Conservation (phyloP, 2,888 invertebrate species). For the Himalopsyche kuldschensis region DNA sequence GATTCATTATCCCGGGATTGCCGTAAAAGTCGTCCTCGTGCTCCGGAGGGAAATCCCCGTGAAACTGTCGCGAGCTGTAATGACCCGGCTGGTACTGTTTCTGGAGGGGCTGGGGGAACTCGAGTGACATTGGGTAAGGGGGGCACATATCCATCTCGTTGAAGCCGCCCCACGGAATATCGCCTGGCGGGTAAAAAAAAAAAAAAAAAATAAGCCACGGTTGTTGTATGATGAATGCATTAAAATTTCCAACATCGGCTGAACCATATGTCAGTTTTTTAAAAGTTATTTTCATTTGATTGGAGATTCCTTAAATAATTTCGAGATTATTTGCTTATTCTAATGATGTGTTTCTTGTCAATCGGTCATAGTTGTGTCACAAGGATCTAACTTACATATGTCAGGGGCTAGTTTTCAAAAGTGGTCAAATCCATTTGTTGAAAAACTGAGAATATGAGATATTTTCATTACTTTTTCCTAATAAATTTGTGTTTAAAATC, state of each 20-base stretch:
- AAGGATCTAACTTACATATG: too few species aligned
- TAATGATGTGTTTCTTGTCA: too few species aligned
- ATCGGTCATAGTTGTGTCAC: too few species aligned
- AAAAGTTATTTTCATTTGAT: too few species aligned
- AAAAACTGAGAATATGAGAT: too few species aligned
- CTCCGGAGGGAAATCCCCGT: conserved; percentile 13
- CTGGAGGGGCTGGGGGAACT: not conserved
- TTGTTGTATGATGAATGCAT: not conserved
- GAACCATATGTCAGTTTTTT: too few species aligned
- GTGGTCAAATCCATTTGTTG: too few species aligned
- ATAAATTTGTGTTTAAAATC: too few species aligned
- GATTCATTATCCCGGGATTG: conserved; percentile 5
- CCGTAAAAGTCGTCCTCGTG: conserved; percentile 17
- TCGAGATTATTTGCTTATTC: too few species aligned
- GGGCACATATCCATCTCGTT: conserved; percentile 6
- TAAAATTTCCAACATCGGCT: not conserved
- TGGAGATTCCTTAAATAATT: too few species aligned
- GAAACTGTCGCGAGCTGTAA: not conserved
- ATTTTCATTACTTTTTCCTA: too few species aligned
- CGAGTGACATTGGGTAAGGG: not conserved
- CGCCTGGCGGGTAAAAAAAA: conserved; percentile 21
- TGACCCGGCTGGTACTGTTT: not conserved
- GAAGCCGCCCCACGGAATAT: conserved; percentile 21
- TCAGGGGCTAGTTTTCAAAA: too few species aligned
- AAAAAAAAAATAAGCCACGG: conserved; percentile 18